Conservation (phyloP, 1,140 invertebrate species). For the Bombus haemorrhoidalis region DNA sequence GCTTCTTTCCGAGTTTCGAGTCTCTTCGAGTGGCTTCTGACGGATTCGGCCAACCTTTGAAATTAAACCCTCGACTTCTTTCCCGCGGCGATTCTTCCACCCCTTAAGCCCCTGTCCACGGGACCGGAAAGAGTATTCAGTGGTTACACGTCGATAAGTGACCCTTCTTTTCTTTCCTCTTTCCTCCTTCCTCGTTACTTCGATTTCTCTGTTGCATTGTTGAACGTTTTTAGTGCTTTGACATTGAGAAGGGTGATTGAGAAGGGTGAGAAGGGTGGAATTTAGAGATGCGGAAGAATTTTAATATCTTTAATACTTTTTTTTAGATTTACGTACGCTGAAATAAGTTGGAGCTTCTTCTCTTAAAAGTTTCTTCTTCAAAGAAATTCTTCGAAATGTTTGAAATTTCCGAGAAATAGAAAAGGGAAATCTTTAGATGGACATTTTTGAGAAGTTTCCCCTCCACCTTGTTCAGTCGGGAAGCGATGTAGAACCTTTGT, state of each 20-base stretch:
- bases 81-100: background rate
- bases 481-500: no score
- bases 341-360: no score
- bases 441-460: no score
- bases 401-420: no score
- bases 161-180: background rate
- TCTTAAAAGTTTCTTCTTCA: no score
- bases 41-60: conserved; percentile 8
- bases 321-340: no score
- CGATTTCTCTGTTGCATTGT: background rate
- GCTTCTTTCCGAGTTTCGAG: background rate
- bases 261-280: background rate
- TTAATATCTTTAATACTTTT: no score
- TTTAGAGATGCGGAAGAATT: background rate
- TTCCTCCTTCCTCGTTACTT: background rate
- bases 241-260: no score
- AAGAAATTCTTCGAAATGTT: background rate
- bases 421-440: no score
- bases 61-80: conserved; percentile 14
- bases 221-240: background rate
- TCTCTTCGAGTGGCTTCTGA: background rate
- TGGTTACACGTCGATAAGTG: background rate
- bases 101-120: background rate
- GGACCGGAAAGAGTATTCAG: background rate
- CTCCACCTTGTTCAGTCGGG: no score